A percentile compares a stretch with the other conserved stretches of the same genome.
Conservation (phyloP, 2,113 vertebrate species). For the Lucifuga dentata region DNA sequence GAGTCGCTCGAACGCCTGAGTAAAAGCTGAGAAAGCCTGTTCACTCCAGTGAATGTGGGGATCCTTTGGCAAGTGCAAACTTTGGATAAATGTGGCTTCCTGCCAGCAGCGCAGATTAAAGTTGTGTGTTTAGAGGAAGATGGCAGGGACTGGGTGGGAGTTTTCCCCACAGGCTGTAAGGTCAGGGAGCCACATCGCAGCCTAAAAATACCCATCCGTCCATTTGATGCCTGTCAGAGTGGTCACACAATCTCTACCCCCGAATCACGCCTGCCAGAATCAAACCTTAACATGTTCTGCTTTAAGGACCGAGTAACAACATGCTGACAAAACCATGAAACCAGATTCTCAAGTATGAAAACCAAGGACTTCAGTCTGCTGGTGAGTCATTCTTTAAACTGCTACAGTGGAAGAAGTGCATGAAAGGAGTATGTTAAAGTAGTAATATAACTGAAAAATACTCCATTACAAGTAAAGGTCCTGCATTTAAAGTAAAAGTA, state of each 20-base stretch:
- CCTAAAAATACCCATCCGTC: constrained; percentile 80
- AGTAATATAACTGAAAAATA: too few relatives aligned
- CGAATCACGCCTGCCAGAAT: constrained; percentile 58
- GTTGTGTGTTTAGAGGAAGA: constrained; percentile 67
- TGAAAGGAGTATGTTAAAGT: too few relatives aligned
- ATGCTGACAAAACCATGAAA: constrained; percentile 50
- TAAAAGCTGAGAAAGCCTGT: constrained; percentile 57
- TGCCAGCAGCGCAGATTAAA: constrained; percentile 70
- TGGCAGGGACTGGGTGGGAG: constrained; percentile 63
- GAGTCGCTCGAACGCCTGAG: constrained; percentile 48
- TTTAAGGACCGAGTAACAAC: constrained; percentile 60
- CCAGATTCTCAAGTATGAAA: constrained; percentile 40
- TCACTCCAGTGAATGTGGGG: constrained; percentile 70
- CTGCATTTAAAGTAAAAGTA: too few relatives aligned
- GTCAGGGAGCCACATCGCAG: constrained; percentile 74
- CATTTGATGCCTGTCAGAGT: constrained; percentile 71
- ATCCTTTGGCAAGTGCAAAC: constrained; percentile 67
- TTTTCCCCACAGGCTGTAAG: constrained; percentile 70
- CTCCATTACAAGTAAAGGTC: too few relatives aligned
- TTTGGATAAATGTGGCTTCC: constrained; percentile 69
- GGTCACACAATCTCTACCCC: constrained; percentile 73
- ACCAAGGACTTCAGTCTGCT: constrained; percentile 32
- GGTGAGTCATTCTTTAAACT: constrained; percentile 64
- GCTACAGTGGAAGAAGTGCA: too few relatives aligned
- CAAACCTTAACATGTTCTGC: constrained; percentile 62